Evolutionary conservation across 2,113 vertebrate species (phyloP).

Genomic region (Centropristis striata): DNA sequence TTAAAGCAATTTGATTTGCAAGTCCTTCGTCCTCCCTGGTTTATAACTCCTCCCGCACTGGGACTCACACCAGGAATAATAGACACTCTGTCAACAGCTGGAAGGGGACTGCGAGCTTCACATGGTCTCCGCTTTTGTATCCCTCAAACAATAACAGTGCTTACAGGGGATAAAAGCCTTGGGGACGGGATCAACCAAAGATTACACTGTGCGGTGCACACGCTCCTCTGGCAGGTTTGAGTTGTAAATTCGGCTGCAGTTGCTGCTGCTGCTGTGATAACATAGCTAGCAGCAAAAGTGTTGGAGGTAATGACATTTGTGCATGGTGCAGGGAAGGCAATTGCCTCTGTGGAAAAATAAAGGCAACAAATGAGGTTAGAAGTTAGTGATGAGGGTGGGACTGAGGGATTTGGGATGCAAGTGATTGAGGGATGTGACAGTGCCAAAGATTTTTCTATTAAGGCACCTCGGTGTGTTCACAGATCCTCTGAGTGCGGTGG

Average conservation of each 20-base stretch:
- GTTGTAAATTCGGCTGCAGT: conserved; percentile 60
- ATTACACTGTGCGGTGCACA: conserved; percentile 45
- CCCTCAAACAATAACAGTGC: conserved; percentile 53
- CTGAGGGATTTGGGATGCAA: conserved; percentile 61
- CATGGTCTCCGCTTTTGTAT: conserved; percentile 53
- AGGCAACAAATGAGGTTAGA: conserved; percentile 76
- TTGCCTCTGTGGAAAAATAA: conserved; percentile 65
- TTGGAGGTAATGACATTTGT: conserved; percentile 58
- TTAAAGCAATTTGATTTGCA: conserved; percentile 77
- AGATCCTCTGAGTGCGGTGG: conserved; percentile 39
- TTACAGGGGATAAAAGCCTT: conserved; percentile 62
- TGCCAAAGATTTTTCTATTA: conserved; percentile 70
- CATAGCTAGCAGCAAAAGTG: conserved; percentile 50
- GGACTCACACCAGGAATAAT: conserved; percentile 56
- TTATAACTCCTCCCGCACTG: conserved; percentile 28
- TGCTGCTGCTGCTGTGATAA: conserved; percentile 49
- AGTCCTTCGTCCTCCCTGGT: conserved; percentile 52
- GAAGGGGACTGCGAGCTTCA: conserved; percentile 50
- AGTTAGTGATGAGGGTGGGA: conserved; percentile 73
- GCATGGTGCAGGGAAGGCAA: conserved; percentile 46
- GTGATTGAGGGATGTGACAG: conserved; percentile 67
- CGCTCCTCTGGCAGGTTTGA: conserved; percentile 54
- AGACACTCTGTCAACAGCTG: conserved; percentile 67
- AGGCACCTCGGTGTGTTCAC: conserved; percentile 33
- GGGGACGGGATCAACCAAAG: conserved; percentile 50